Evolutionary conservation across 2,113 vertebrate genomes (phyloP), one percentile per base, ranked within the genome.

Genomic region (Thymallus thymallus): DNA sequence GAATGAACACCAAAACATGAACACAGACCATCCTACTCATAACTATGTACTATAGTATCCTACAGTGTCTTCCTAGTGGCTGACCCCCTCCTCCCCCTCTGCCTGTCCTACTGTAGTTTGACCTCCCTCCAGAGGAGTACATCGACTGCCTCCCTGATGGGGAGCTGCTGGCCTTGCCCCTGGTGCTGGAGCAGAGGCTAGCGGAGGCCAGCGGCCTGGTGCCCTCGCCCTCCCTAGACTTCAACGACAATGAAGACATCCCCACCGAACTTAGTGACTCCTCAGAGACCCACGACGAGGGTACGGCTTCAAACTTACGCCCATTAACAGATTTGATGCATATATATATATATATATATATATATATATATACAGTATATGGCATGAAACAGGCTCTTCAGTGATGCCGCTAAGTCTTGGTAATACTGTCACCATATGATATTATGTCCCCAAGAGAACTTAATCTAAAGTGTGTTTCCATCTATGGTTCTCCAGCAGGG

Each of bases 241-340:
- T 99, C 89, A 98, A 98, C 1, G 97, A 99, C 93, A 99, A 98
- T 0, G 97, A 98, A 83, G 98, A 98, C 86, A 92, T 99, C 84
- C 98, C 97, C 80, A 99, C 98, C 0, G 98, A 99, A 86, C 96
- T 99, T 85, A 99, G 98, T 0, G 98, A 99, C 88, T 99, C 97
- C 0, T 99, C 97, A 0, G 97, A 98, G 82, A 99, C 98, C 20
- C 95, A 98, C 0, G 97, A 99, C 7, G 97, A 99, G 80, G 97
- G 98, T 98, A 78, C 76, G 29, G 18, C 26, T 35, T 13, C 66
- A 45, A n/a, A 46, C 12, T 18, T 58, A 3, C 18, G 9, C 4
- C 68, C 5, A 20, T 18, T 10, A 60, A 60, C 56, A 60, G 56
- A n/a, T 22, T 22, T 22, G 16, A 51, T 51, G 35, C 35, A 41